Evolutionary conservation across 2,888 invertebrate species (phyloP), one percentile per base, ranked within the genome.

Genomic region (Habrosyne pyritoides): DNA sequence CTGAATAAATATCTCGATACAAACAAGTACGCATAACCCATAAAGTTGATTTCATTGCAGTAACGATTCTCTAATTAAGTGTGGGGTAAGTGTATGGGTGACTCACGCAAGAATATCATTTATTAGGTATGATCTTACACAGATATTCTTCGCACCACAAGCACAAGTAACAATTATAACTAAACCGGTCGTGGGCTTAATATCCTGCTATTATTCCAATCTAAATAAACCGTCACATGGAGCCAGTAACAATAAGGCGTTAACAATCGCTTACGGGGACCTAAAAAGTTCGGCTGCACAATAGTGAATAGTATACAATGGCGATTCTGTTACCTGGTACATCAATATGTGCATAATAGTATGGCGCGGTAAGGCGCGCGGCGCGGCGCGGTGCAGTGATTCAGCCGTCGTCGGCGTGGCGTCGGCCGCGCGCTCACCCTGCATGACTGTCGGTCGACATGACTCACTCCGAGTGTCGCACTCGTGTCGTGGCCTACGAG

Each of bases 311-410:
- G 87, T 84, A 89, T 82, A 91, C 90, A 90, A 91, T 91, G 74
- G 87, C 81, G 79, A 86, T 87, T 90, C 82, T 77, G 87, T 89
- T 90, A 89, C 88, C 88, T 87, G 89, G 78, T 83, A 75, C 84
- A 88, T 89, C 83, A 89, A 79, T 89, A 90, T 87, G 90, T 90
- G 87, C 89, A 89, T 89, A 89, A 81, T 84, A 79, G 83, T 83
- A 79, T 77, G 84, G 81, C 75, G 71, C 73, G 71, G 61, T 61
- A 54, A 57, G 30, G 30, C 30, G 51, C 52, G 54, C 28, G 1
- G 30, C 33, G 53, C 53, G 51, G 63, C 64, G 60, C 59, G 64
- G 60, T 75, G 81, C 77, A 77, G 72, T 81, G 84, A 84, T 76
- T 82, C 84, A 77, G 68, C 54, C 64, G 68, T 66, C 63, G 63